Evolutionary conservation across 2,113 vertebrate genomes (phyloP), one percentile per base, ranked within the genome.

Genomic region (Regulus satrapa): DNA sequence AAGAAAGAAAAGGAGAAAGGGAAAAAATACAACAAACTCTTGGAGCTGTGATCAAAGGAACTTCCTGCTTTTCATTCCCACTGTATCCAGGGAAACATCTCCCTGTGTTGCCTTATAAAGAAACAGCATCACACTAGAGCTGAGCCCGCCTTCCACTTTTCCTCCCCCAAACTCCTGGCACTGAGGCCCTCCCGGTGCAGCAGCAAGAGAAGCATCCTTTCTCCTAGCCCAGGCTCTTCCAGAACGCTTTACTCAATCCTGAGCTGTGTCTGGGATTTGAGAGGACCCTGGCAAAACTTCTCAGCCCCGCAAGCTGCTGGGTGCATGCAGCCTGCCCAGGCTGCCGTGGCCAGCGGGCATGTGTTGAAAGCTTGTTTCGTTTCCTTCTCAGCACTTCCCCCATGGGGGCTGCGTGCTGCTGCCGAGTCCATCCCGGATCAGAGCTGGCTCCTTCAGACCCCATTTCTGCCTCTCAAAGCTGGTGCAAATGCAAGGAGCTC

Each of bases 81-180:
- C 85, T 95, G 88, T 95, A 96, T 96, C 88, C 96, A 94, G 90
- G 95, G 92, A 82, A 93, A 89, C 74, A 49, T 82, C 41, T 73
- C 90, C 38, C 25, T 36, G 21, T 32, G 41, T 32, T 90, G 66
- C 94, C 43, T 72, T 82, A 38, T 25, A 75, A 91, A 93, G 85
- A 58, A 90, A 52, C n/a, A 67, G 69, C 74, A 61, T 56, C 0
- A 0, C 34, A 34, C 10, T 26, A 13, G 78, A 71, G 45, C 48
- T 2, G 8, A 95, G 77, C 74, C 66, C 71, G 85, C 66, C 88
- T 93, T 85, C 48, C 38, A 48, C 69, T 76, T 85, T 68, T 79
- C 83, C 69, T 92, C 85, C 85, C 32, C 74, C 78, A 56, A 72
- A 40, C 43, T 72, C 43, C 77, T 52, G 66, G 48, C 48, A 29